Evolutionary conservation across 2,888 invertebrate species (phyloP), one percentile per base, ranked within the genome.

Genomic region (Salticus scenicus): DNA sequence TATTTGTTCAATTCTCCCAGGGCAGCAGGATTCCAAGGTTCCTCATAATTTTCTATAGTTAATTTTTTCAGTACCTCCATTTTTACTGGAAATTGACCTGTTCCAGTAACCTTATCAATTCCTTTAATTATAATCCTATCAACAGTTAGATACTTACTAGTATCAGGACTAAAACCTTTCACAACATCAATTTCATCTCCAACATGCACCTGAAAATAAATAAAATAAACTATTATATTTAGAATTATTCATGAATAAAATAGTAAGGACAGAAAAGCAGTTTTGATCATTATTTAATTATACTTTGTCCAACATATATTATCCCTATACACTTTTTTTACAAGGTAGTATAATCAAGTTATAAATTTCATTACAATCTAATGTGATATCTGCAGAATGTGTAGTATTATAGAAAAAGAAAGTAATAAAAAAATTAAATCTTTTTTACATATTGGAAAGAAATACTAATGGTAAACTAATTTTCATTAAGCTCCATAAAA

Each of bases 101-200:
- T 93, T 86, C 92, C 92, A 12, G 92, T 92, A 71, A 89, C 89
- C 74, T 66, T 63, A 30, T 88, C 74, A 69, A 80, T 41, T 74
- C 92, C 72, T 17, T 95, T 88, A 85, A 96, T 91, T 90, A 94
- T 93, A 17, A 96, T 92, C 89, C 96, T 92, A 8, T 94, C 93
- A 24, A 96, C 93, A 89, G 93, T 92, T 70, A 96, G 90, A 90
- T 95, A 94, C 1, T 94, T 92, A 10, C 94, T 92, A 92, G 96
- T 96, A 12, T 93, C 92, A 0, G 93, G 92, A 89, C 94, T 94
- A 1, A 93, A 91, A 74, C 94, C 94, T 91, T 94, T 94, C 83
- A 96, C 93, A 0, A 96, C 90, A 92, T 97, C 97, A 87, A 96
- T 92, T 92, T 96, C 95, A 92, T 96, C 96, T 14, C 94, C 95